A percentile compares a stretch with the other conserved stretches of the same genome.
Conservation (phyloP, 2,888 invertebrate genomes). For the Gymnosoma rotundatum region DNA sequence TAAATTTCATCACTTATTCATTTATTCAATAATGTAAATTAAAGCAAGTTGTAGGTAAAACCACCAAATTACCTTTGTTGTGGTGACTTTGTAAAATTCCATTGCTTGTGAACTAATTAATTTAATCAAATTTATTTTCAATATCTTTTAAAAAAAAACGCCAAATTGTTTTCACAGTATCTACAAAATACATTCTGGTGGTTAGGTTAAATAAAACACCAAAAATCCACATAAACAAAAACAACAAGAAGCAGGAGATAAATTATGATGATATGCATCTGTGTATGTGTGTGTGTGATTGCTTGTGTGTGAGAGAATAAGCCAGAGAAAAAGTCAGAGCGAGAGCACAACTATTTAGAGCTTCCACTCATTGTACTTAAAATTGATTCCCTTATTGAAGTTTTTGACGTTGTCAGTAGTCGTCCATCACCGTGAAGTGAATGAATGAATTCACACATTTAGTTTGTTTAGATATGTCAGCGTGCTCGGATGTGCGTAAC, state of each 20-base stretch:
- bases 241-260: constrained; percentile 34
- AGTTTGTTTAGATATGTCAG: constrained; percentile 70
- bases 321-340: neutral
- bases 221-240: constrained; percentile 26
- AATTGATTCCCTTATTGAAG: constrained; percentile 69
- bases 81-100: no score
- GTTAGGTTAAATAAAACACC: constrained; percentile 46
- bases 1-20: no score
- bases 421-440: constrained; percentile 52
- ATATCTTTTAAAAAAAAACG: constrained; percentile 8
- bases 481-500: constrained; percentile 59
- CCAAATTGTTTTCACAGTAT: constrained; percentile 14
- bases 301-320: neutral
- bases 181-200: constrained; percentile 48
- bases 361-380: constrained; percentile 51
- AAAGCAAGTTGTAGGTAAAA: no score
- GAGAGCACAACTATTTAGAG: constrained; percentile 45
- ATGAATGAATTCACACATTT: constrained; percentile 34
- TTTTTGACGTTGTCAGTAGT: constrained; percentile 64
- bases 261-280: neutral
- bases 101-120: no score
- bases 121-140: no score
- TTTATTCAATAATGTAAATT: no score
- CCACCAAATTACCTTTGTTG: no score
- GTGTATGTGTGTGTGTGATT: no score